Conservation (phyloP, 2,113 vertebrate genomes). For the Odocoileus virginianus region DNA sequence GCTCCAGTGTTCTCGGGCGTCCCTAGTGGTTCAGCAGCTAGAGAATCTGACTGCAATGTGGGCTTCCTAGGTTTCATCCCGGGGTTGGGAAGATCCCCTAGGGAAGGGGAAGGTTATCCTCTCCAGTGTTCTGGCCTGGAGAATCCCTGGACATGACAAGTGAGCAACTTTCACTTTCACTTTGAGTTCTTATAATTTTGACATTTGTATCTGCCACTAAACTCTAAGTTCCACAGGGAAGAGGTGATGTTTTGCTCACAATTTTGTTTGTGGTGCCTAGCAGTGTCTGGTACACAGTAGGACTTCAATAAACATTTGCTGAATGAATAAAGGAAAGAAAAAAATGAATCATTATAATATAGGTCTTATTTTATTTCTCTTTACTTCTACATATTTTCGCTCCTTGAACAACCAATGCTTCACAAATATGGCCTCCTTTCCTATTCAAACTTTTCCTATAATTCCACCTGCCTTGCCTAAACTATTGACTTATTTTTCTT, state of each 20-base stretch:
- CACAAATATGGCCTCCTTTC: neutral
- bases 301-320: neutral
- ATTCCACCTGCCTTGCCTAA: neutral
- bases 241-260: neutral
- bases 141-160: neutral
- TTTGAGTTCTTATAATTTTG: neutral
- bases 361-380: neutral
- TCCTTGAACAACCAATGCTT: neutral
- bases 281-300: neutral
- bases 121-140: neutral
- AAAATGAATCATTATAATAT: neutral
- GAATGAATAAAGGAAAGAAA: neutral
- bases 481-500: neutral
- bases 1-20: neutral
- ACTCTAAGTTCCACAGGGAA: neutral
- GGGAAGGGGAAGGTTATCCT: neutral
- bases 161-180: neutral
- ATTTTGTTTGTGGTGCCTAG: neutral
- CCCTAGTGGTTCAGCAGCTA: neutral
- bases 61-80: neutral
- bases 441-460: neutral
- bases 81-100: neutral
- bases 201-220: neutral
- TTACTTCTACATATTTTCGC: neutral
- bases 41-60: rapidly evolving